Conservation (phyloP, 2,797 vertebrate species). For the Sebastes oblongus region DNA sequence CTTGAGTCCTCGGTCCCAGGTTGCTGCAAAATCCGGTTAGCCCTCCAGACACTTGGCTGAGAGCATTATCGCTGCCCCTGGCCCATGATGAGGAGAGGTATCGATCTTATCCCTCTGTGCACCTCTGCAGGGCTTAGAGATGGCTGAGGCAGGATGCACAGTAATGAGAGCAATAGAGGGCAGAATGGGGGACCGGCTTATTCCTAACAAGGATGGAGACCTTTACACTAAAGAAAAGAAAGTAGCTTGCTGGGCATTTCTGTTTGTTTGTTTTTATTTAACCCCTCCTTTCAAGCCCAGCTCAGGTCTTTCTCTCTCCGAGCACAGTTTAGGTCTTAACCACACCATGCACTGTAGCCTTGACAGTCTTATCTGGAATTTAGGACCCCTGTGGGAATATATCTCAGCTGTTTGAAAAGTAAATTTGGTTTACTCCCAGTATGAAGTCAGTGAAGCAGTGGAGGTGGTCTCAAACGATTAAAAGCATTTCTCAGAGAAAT, state of each 20-base stretch:
- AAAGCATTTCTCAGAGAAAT: constrained; percentile 57
- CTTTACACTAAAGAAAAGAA: constrained; percentile 49
- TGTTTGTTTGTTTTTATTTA: constrained; percentile 19
- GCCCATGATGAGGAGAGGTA: constrained; percentile 71
- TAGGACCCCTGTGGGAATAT: constrained; percentile 37
- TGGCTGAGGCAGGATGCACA: constrained; percentile 56
- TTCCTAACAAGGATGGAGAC: constrained; percentile 65
- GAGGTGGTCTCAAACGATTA: constrained; percentile 40
- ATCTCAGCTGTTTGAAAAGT: constrained; percentile 49
- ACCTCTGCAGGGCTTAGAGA: constrained; percentile 62
- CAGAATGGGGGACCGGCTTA: constrained; percentile 40
- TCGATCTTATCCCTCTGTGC: constrained; percentile 69
- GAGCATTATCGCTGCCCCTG: constrained; percentile 70
- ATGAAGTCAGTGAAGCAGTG: constrained; percentile 44
- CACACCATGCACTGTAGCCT: constrained; percentile 22
- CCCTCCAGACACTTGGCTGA: constrained; percentile 51
- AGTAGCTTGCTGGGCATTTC: constrained; percentile 28
- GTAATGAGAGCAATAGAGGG: constrained; percentile 67
- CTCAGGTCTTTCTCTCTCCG: constrained; percentile 29
- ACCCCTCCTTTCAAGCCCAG: constrained; percentile 13
- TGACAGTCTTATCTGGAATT: constrained; percentile 46
- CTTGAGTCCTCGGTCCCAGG: constrained; percentile 24
- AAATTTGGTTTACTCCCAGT: constrained; percentile 50
- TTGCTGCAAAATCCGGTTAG: constrained; percentile 43
- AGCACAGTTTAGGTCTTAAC: constrained; percentile 40